Evolutionary conservation across 2,888 invertebrate genomes (phyloP).

Genomic region (Lasioglossum calceatum): DNA sequence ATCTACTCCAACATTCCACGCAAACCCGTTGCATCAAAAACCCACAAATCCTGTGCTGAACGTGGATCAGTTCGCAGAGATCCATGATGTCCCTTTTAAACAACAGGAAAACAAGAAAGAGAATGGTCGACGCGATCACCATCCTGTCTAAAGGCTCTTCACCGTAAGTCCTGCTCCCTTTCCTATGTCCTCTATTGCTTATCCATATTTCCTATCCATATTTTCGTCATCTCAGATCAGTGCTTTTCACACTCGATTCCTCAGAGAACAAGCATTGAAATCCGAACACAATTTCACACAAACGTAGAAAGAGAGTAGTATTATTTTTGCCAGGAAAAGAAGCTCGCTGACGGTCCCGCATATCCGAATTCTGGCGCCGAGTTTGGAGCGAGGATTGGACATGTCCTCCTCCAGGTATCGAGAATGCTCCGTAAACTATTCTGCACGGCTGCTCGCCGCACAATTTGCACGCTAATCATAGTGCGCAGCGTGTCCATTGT

Average conservation of each 20-base stretch:
- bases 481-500: slow-evolving; percentile 42
- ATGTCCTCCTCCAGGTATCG: slow-evolving; percentile 83
- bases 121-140: background rate
- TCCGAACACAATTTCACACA: slow-evolving; percentile 34
- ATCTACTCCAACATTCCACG: background rate
- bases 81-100: slow-evolving; percentile 36
- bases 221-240: background rate
- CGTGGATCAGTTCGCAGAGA: slow-evolving; percentile 20
- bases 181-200: background rate
- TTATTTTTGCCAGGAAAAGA: slow-evolving; percentile 85
- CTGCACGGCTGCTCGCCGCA: slow-evolving; percentile 44
- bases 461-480: slow-evolving; percentile 59
- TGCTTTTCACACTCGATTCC: background rate
- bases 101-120: background rate
- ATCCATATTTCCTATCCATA: background rate
- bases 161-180: slow-evolving; percentile 2
- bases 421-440: slow-evolving; percentile 51
- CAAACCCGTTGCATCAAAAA: background rate
- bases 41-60: slow-evolving; percentile 31
- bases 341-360: slow-evolving; percentile 92
- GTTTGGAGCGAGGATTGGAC: slow-evolving; percentile 92
- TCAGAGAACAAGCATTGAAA: background rate
- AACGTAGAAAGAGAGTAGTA: slow-evolving; percentile 75
- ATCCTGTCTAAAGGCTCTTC: background rate
- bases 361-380: slow-evolving; percentile 93